Evolutionary conservation across 2,113 vertebrate genomes (phyloP).

Genomic region (Megalops atlanticus): DNA sequence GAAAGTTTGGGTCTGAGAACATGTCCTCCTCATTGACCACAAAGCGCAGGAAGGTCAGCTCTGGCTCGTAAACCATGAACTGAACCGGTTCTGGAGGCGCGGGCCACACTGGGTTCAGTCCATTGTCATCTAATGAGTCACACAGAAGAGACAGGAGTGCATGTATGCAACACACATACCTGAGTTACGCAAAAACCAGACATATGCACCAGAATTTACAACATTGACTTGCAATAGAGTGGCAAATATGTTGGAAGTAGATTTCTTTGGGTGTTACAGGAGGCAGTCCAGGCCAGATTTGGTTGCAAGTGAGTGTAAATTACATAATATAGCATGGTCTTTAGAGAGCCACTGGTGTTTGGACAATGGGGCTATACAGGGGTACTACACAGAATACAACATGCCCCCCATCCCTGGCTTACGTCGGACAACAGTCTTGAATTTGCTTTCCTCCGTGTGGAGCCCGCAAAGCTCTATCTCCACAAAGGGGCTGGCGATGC

Average conservation of each 20-base stretch:
- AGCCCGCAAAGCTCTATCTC: constrained; percentile 91
- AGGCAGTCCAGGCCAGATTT: too few species aligned
- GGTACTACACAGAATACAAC: too few species aligned
- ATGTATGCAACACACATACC: neutral
- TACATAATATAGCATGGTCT: too few species aligned
- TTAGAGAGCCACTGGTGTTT: too few species aligned
- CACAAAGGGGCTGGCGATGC: constrained; percentile 92
- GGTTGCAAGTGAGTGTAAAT: too few species aligned
- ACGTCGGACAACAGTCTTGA: constrained; percentile 85
- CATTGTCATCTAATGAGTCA: constrained; percentile 84
- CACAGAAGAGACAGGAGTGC: neutral
- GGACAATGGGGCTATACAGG: too few species aligned
- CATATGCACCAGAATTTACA: neutral
- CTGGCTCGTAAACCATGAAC: constrained; percentile 86
- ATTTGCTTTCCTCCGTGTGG: constrained; percentile 85
- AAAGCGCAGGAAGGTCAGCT: constrained; percentile 88
- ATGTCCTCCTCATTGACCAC: constrained; percentile 97
- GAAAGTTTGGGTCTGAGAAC: constrained; percentile 98
- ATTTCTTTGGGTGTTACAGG: too few species aligned
- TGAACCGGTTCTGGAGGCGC: constrained; percentile 74
- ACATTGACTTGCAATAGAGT: neutral
- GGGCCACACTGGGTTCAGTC: constrained; percentile 90
- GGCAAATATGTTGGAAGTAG: too few species aligned
- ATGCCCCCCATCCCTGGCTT: constrained; percentile 26
- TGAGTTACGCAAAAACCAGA: neutral